These are phyloP conservation scores for Pyrocephalus nanus DNA, from an alignment of 2,797 vertebrate genomes.

Conservation along the genomic window DNA sequence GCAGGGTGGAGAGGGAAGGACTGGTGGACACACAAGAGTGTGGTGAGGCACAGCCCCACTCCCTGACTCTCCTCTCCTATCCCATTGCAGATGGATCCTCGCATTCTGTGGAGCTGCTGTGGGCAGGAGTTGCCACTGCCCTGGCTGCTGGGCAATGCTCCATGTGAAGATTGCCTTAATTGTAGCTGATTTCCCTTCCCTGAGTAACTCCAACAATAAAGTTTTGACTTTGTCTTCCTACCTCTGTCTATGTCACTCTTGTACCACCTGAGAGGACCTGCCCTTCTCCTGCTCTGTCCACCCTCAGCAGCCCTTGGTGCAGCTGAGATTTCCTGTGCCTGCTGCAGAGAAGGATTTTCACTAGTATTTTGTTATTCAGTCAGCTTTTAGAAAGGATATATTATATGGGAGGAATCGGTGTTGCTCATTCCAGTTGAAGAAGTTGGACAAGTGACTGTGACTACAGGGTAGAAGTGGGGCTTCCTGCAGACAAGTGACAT, in stretches of 20 bases:
- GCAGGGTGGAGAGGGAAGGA: background rate
- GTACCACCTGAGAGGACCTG: background rate
- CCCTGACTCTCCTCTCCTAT: background rate
- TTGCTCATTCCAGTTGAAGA: background rate
- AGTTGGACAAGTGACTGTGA: background rate
- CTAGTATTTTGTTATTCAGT: background rate
- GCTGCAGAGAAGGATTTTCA: background rate
- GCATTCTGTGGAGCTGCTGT: fast-evolving
- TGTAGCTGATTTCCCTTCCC: background rate
- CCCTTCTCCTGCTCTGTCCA: fast-evolving
- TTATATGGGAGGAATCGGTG: background rate
- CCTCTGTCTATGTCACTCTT: background rate
- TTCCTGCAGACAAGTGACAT: background rate
- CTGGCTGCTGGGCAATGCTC: background rate
- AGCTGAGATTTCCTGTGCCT: background rate
- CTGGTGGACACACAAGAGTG: background rate
- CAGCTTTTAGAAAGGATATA: background rate
- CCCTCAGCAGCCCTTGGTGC: background rate
- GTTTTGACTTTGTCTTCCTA: background rate
- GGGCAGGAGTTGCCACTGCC: fast-evolving
- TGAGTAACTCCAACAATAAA: background rate
- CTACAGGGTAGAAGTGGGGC: background rate
- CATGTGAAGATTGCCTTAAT: fast-evolving
- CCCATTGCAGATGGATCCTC: background rate
- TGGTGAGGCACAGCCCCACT: fast-evolving